Conservation (phyloP, 2,888 invertebrate species). For the Mellilla xanthometata region DNA sequence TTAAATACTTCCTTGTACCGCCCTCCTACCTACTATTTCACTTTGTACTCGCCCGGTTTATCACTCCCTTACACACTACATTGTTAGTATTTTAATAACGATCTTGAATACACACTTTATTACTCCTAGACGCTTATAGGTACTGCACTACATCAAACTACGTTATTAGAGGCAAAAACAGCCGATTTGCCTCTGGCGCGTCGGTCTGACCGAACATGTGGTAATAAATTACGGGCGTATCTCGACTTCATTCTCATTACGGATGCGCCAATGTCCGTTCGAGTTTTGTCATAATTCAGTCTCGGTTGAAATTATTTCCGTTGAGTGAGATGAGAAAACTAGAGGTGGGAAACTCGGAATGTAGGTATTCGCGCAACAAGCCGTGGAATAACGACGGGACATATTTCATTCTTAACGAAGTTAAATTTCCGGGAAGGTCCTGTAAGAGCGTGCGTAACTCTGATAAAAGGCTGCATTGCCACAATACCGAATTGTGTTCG, state of each 20-base stretch:
- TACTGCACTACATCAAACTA: slow-evolving; percentile 23
- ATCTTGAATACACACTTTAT: slow-evolving; percentile 38
- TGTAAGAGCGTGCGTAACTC: slow-evolving; percentile 77
- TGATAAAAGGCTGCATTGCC: slow-evolving; percentile 72
- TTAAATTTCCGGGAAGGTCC: slow-evolving; percentile 79
- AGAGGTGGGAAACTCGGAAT: slow-evolving; percentile 74
- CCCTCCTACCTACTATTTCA: slow-evolving; percentile 67
- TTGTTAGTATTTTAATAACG: slow-evolving; percentile 45
- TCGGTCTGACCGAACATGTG: slow-evolving; percentile 57
- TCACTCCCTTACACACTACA: slow-evolving; percentile 47
- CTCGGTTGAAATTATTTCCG: slow-evolving; percentile 82
- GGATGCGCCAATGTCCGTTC: slow-evolving; percentile 80
- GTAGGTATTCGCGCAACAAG: slow-evolving; percentile 80
- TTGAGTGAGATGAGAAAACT: slow-evolving; percentile 81
- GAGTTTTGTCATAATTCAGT: slow-evolving; percentile 83
- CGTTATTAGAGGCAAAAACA: slow-evolving; percentile 51
- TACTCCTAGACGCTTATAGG: slow-evolving; percentile 30
- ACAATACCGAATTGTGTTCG: slow-evolving; percentile 62
- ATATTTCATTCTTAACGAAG: slow-evolving; percentile 82
- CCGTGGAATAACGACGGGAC: slow-evolving; percentile 78
- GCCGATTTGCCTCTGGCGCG: slow-evolving; percentile 52
- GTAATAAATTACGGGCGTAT: slow-evolving; percentile 77
- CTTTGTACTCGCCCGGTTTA: slow-evolving; percentile 61
- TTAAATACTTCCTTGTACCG: slow-evolving; percentile 74
- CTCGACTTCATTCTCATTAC: slow-evolving; percentile 80